Conservation (phyloP, 2,113 vertebrate genomes). For the Phylloscopus whistleri region DNA sequence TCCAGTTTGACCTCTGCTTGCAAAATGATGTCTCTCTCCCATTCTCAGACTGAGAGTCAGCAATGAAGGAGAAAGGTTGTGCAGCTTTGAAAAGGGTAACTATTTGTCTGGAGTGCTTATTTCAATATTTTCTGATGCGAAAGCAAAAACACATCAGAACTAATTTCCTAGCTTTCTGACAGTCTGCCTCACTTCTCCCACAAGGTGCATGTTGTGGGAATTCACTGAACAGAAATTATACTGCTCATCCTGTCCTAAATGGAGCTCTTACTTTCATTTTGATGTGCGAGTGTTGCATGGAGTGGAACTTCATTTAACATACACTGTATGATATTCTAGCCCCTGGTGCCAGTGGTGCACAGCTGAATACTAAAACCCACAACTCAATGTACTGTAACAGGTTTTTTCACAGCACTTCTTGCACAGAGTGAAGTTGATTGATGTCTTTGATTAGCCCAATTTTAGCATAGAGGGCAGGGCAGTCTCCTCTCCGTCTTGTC, state of each 20-base stretch:
- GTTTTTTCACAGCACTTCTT: constrained; percentile 9
- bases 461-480: background rate
- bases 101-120: constrained; percentile 47
- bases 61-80: constrained; percentile 13
- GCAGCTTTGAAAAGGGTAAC: constrained; percentile 50
- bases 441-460: constrained; percentile 30
- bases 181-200: background rate
- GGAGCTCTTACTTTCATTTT: constrained; percentile 24
- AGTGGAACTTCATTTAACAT: constrained; percentile 32
- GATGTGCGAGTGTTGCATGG: background rate
- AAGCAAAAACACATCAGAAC: constrained; percentile 42
- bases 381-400: background rate
- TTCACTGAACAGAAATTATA: constrained; percentile 2
- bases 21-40: constrained; percentile 39
- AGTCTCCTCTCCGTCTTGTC: background rate
- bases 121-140: constrained; percentile 57
- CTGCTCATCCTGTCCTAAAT: constrained; percentile 15
- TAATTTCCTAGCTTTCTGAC: constrained; percentile 47
- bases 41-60: constrained; percentile 1
- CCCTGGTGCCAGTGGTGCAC: background rate
- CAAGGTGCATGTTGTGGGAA: background rate
- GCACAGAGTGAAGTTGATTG: background rate
- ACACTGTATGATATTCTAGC: background rate
- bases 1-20: constrained; percentile 47
- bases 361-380: background rate